A percentile compares a stretch with the other conserved stretches of the same genome.
Conservation (phyloP, 2,113 vertebrate genomes). For the Platysteira castanea region DNA sequence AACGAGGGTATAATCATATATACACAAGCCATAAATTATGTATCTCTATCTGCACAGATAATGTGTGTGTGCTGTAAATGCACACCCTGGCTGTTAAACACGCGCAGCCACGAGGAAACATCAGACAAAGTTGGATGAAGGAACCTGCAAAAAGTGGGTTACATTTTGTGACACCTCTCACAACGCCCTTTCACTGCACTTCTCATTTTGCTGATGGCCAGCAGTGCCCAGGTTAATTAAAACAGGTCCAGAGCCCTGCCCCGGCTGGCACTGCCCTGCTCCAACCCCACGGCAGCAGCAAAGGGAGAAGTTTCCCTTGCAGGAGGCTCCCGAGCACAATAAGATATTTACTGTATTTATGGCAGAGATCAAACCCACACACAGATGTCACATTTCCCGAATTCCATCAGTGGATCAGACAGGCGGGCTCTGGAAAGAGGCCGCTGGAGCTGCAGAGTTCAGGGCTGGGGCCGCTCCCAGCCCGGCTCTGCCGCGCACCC, state of each 20-base stretch:
- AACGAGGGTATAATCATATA: neutral
- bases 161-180: neutral
- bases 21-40: neutral
- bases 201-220: neutral
- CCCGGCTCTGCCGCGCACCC: conserved; percentile 78
- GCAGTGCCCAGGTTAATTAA: neutral
- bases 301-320: conserved; percentile 33
- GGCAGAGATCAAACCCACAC: conserved; percentile 68
- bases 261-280: neutral
- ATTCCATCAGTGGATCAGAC: conserved; percentile 80
- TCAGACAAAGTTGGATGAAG: neutral
- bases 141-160: neutral
- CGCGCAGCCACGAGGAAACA: neutral
- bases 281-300: neutral
- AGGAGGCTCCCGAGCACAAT: conserved; percentile 33
- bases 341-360: conserved; percentile 72
- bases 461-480: conserved; percentile 68
- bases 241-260: rapidly evolving
- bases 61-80: rapidly evolving
- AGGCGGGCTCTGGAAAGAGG: conserved; percentile 70
- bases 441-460: conserved; percentile 66
- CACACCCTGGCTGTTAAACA: neutral
- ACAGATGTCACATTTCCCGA: conserved; percentile 74
- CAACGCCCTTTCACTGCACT: neutral
- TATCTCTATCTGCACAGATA: neutral